A percentile compares a stretch with the other conserved stretches of the same genome.
Evolutionary conservation across 2,113 vertebrate genomes (phyloP).

Genomic region (Oncorhynchus keta): DNA sequence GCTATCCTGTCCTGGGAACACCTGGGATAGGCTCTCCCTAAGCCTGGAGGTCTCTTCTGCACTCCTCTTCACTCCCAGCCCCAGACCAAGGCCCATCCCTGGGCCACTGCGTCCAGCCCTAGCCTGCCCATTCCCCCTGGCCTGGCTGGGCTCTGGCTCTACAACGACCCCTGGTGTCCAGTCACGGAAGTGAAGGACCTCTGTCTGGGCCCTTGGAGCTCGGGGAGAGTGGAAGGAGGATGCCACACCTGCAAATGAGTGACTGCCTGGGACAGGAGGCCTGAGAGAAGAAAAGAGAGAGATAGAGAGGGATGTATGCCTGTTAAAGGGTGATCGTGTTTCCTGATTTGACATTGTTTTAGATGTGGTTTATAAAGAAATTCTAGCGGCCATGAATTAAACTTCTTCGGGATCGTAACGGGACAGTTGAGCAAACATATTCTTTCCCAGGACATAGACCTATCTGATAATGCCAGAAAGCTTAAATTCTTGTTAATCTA

Average conservation of each 20-base stretch:
- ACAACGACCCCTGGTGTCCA: constrained; percentile 23
- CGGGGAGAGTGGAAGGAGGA: background rate
- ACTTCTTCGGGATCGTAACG: no score
- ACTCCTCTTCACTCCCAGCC: constrained; percentile 29
- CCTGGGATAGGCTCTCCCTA: constrained; percentile 70
- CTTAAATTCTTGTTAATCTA: no score
- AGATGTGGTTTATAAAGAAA: no score
- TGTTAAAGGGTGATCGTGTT: no score
- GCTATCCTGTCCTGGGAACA: constrained; percentile 79
- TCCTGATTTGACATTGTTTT: no score
- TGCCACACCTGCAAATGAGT: constrained; percentile 56
- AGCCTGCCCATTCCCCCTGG: constrained; percentile 10
- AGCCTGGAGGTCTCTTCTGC: constrained; percentile 69
- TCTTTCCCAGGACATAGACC: no score
- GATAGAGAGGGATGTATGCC: background rate
- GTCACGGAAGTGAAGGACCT: constrained; percentile 63
- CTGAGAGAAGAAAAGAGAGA: constrained; percentile 27
- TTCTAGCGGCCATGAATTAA: no score
- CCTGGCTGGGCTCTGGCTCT: background rate
- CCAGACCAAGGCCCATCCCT: background rate
- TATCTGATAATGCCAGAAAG: no score
- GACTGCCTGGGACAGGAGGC: constrained; percentile 49
- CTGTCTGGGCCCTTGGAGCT: constrained; percentile 50
- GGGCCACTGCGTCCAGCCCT: background rate
- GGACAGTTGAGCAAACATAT: no score